Percentiles rank a stretch among this genome's conserved stretches.
Evolutionary conservation across 2,797 vertebrate genomes (phyloP).

Genomic region (Saxicola maurus): DNA sequence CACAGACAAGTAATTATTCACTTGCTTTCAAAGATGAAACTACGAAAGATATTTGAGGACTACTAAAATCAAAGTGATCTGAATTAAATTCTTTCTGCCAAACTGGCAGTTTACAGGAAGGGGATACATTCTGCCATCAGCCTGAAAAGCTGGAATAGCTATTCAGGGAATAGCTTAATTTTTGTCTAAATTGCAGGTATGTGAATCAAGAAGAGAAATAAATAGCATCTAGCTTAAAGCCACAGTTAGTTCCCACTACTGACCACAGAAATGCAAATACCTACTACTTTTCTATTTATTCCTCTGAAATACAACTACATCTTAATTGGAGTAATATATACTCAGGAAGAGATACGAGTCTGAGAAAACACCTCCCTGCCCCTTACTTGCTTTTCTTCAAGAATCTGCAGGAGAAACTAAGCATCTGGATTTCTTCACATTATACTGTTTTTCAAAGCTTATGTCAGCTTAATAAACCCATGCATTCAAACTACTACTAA

Average conservation of each 20-base stretch:
- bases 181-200: background rate
- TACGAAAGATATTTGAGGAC: background rate
- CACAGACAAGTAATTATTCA: background rate
- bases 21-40: background rate
- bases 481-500: background rate
- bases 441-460: background rate
- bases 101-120: background rate
- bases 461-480: background rate
- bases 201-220: background rate
- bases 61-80: background rate
- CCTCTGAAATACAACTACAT: background rate
- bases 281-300: background rate
- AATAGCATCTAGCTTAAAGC: background rate
- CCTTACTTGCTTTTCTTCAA: background rate
- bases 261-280: background rate
- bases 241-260: background rate
- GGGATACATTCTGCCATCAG: background rate
- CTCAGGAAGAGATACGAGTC: background rate
- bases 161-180: background rate
- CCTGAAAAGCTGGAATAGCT: background rate
- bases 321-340: background rate
- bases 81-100: background rate
- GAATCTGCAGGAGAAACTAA: background rate
- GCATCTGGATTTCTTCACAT: background rate
- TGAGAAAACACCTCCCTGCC: accelerated